phyloP scores from a whole-genome alignment of 2,113 vertebrate genomes.

The Sapajus apella region DNA sequence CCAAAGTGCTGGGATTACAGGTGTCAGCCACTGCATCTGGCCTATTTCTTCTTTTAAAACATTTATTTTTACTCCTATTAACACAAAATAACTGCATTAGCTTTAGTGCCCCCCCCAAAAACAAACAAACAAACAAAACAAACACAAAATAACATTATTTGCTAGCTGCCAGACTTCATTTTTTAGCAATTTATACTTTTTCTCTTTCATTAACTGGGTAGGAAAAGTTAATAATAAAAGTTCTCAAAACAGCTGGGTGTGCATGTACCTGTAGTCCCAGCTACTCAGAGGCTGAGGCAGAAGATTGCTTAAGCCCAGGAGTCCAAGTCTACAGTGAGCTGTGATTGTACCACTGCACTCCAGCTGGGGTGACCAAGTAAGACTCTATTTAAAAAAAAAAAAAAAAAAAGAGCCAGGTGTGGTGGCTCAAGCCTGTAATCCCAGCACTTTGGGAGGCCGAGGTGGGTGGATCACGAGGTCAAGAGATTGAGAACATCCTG shows the following conservation, averaged over 20 bases:
- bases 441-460: too few species aligned
- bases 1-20: background rate
- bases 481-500: too few species aligned
- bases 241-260: background rate
- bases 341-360: background rate
- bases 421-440: too few species aligned
- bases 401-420: too few species aligned
- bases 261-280: background rate
- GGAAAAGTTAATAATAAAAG: background rate
- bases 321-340: background rate
- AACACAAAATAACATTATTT: background rate
- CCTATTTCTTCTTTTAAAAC: background rate
- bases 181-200: background rate
- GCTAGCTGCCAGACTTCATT: background rate
- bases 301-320: background rate
- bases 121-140: too few species aligned
- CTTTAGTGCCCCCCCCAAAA: too few species aligned
- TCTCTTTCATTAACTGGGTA: background rate
- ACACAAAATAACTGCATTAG: background rate
- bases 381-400: background rate
- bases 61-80: background rate
- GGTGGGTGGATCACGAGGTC: too few species aligned
- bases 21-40: background rate
- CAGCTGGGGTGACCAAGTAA: background rate
- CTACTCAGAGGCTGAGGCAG: background rate